A percentile compares a stretch with the other conserved stretches of the same genome.
Conservation (phyloP, 2,888 invertebrate genomes). For the Dasypogon diadema region DNA sequence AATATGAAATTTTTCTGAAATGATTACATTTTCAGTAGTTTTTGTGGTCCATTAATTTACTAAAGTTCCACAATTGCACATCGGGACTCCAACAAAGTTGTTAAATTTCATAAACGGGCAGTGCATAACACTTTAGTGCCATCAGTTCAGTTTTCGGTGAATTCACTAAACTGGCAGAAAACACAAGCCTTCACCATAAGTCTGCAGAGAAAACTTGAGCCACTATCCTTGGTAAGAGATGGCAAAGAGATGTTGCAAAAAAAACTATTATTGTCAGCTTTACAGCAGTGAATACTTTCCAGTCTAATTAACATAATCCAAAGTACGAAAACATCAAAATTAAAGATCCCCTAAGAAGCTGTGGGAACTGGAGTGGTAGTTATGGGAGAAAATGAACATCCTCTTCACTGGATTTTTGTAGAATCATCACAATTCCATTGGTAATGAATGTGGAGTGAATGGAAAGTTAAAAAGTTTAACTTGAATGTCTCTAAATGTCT, state of each 20-base stretch:
- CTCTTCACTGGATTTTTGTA: slow-evolving; percentile 5
- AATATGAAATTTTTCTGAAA: no score
- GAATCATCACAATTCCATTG: neutral
- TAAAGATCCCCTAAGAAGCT: slow-evolving; percentile 12
- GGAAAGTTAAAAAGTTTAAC: slow-evolving; percentile 40
- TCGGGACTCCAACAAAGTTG: no score
- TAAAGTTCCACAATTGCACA: no score
- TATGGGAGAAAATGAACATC: slow-evolving; percentile 9
- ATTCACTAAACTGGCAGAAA: no score
- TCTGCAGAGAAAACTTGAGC: no score
- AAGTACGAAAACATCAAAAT: slow-evolving; percentile 32
- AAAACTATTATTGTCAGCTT: neutral
- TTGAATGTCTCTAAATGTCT: slow-evolving; percentile 40
- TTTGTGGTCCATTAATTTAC: no score
- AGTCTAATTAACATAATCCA: slow-evolving; percentile 30
- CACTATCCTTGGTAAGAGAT: no score
- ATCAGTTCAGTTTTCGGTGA: no score
- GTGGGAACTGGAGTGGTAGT: neutral
- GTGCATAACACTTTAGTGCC: no score
- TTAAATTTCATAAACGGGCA: no score
- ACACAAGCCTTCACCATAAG: no score
- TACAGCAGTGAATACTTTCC: neutral
- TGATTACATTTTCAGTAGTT: no score
- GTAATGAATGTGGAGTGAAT: slow-evolving; percentile 32
- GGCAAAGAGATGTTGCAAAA: neutral